Evolutionary conservation across 2,113 vertebrate species (phyloP), one percentile per base, ranked within the genome.

Genomic region (Nerophis ophidion): DNA sequence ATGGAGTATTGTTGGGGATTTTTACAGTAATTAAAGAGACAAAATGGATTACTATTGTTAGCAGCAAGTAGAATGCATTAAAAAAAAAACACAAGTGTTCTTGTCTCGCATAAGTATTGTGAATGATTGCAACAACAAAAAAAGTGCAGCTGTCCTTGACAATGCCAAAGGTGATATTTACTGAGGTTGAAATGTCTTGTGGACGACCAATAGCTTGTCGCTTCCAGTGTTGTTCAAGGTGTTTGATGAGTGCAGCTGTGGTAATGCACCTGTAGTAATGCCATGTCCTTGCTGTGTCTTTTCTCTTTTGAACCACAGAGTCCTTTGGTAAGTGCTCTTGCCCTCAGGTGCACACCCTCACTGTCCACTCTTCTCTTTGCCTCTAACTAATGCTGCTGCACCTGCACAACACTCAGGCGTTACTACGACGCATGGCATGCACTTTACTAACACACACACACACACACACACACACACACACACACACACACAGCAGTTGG

Each of bases 281-380:
- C 95, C 93, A 93, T 96, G 92, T 96, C 93, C 97, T 92, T 99
- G 95, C 94, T 98, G 94, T 99, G 89, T 99, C 93, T 98, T 94
- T 96, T 98, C 94, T 98, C 92, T 97, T 90, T 96, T 94, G 96
- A 95, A 98, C 96, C 92, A 95, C 97, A 99, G 97, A 99, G 94
- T 99, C 97, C 89, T 98, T 99, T 97, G 97, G 97, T 99, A 98
- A 99, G 97, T 99, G 93, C 92, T 94, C 94, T 82, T 95, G 93
- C 92, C 94, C 92, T 93, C 91, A 97, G 94, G 93, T 92, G 90
- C 93, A 95, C 92, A 93, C 89, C 92, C 92, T 92, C 93, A 93
- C 93, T 92, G 93, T 90, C 90, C 90, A 92, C 93, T 60, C 72
- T 68, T 86, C 73, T 84, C 69, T 79, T 73, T 71, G 79, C 66